Evolutionary conservation across 2,113 vertebrate species (phyloP).

Genomic region (Agapornis roseicollis): DNA sequence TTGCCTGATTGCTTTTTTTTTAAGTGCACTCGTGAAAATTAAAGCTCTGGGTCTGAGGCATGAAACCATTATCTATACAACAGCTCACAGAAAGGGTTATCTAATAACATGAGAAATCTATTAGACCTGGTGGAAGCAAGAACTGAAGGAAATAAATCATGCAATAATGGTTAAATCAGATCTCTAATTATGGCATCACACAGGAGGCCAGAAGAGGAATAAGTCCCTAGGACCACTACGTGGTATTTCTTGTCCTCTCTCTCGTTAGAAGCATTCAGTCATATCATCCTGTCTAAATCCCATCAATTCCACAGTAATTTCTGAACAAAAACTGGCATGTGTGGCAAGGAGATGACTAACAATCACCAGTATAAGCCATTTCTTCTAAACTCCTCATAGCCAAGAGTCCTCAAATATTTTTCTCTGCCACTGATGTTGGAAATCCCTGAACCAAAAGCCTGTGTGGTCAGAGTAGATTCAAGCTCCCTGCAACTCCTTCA

Average conservation of each 20-base stretch:
- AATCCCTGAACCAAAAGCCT: neutral
- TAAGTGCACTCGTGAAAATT: slow-evolving; percentile 64
- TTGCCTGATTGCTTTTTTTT: slow-evolving; percentile 47
- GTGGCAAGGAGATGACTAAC: slow-evolving; percentile 3
- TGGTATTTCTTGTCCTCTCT: neutral
- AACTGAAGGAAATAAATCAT: slow-evolving; percentile 62
- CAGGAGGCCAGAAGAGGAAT: neutral
- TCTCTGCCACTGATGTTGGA: neutral
- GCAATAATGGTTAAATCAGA: slow-evolving; percentile 46
- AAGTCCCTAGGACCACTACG: neutral
- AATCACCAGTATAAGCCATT: neutral
- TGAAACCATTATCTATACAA: slow-evolving; percentile 54
- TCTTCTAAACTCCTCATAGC: neutral
- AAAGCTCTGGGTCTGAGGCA: slow-evolving; percentile 17
- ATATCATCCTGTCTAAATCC: neutral
- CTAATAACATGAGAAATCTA: slow-evolving; percentile 59
- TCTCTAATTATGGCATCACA: slow-evolving; percentile 36
- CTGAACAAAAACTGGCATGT: neutral
- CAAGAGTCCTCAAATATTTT: neutral
- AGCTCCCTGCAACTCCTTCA: neutral
- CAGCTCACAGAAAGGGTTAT: slow-evolving; percentile 40
- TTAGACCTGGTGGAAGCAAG: slow-evolving; percentile 31
- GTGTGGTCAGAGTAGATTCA: neutral
- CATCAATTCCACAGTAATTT: slow-evolving; percentile 5
- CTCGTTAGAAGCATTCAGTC: neutral